Base-by-base conservation (phyloP, 2,797 vertebrate species). In the Psittacula derbiana region DNA sequence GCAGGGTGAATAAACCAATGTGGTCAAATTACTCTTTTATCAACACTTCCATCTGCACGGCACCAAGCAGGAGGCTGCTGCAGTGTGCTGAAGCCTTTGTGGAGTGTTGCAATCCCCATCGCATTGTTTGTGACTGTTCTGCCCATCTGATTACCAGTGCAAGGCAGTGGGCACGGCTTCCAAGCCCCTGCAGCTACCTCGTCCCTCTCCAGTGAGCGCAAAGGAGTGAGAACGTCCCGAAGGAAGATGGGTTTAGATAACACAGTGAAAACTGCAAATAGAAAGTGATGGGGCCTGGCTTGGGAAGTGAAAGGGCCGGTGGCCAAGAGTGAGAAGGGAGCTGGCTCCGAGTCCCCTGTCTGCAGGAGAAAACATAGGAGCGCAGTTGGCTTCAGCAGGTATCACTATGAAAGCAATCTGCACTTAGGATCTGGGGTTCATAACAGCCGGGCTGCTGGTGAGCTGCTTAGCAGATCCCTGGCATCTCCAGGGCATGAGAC, bases 41-140 rank as follows among this genome's bases (percentile, higher is more conserved):
- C 72, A 60, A 27, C 52, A 5, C 72, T 9, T 61, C 25, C 30
- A 70, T 65, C 80, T 31, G 65, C 2, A 0, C 12, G 66, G 75
- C 66, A 46, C 12, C n/a, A 12, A 28, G 38, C 41, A 36, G 80
- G 80, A 78, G 55, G 61, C 65, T 55, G 71, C 50, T 33, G 66
- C 11, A 36, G 44, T 4, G 7, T 4, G 12, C 13, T 31, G 17
- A 20, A 81, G 91, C 66, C 50, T 53, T 44, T 40, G 61, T 11
- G 87, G 21, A n/a, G 74, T 28, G 57, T 19, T 52, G 62, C 47
- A n/a, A 6, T 36, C 65, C 46, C 61, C 23, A 5, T 7, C 5
- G 9, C 16, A 0, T 4, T 6, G 31, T 12, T 17, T 6, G 3
- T 4, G n/a, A 10, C 28, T 28, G 60, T 21, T 44, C 71, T 78